A percentile compares a stretch with the other conserved stretches of the same genome.
phyloP scores from a whole-genome alignment of 2,797 vertebrate genomes.

The Xiphophorus birchmanni region DNA sequence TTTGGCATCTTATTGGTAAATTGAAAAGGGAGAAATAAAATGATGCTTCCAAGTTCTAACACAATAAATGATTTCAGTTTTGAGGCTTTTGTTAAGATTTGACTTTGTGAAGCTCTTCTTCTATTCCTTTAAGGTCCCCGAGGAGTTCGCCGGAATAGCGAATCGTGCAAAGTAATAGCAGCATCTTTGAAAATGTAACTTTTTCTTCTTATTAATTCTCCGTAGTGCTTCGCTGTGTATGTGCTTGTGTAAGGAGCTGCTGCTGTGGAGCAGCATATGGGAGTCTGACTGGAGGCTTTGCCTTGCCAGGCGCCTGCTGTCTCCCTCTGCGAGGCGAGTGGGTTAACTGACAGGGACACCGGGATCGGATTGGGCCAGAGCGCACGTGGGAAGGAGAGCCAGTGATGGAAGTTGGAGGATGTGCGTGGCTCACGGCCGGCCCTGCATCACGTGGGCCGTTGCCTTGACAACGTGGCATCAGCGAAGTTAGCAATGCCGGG shows the following conservation, averaged over 20 bases:
- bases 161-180: neutral
- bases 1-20: neutral
- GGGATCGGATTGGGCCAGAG: slow-evolving; percentile 56
- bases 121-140: neutral
- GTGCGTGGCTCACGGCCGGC: slow-evolving; percentile 61
- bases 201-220: neutral
- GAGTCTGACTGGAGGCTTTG: slow-evolving; percentile 35
- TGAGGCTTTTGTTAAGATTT: neutral
- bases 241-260: neutral
- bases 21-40: neutral
- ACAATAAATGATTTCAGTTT: neutral
- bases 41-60: neutral
- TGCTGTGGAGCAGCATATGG: slow-evolving; percentile 38
- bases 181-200: neutral
- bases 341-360: slow-evolving; percentile 51
- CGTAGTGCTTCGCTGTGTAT: neutral
- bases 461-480: slow-evolving; percentile 67
- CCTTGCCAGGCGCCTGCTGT: slow-evolving; percentile 54
- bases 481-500: slow-evolving; percentile 61
- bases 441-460: slow-evolving; percentile 71
- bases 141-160: too few species aligned
- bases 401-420: slow-evolving; percentile 54
- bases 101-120: neutral
- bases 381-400: slow-evolving; percentile 51
- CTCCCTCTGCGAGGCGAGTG: slow-evolving; percentile 57